Conservation (phyloP, 2,797 vertebrate genomes). For the Picus viridis region DNA sequence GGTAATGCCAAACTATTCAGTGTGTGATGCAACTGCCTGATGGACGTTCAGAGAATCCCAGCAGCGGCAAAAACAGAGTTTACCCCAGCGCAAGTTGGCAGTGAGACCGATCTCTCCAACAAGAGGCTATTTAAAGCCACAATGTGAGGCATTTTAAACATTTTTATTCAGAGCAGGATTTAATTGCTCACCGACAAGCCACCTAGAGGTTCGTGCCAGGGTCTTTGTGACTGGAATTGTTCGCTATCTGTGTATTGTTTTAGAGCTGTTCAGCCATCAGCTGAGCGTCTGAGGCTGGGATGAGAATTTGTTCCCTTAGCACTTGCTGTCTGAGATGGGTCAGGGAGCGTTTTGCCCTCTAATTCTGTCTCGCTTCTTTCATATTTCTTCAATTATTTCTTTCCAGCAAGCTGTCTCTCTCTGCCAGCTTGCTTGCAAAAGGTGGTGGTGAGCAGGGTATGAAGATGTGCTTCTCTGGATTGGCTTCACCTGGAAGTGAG, state of each 20-base stretch:
- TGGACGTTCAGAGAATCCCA: slow-evolving; percentile 69
- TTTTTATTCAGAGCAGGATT: slow-evolving; percentile 69
- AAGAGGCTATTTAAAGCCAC: slow-evolving; percentile 68
- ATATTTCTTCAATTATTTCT: neutral
- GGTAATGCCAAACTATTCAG: slow-evolving; percentile 77
- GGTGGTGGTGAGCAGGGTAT: neutral
- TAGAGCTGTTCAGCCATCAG: neutral
- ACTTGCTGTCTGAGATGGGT: neutral
- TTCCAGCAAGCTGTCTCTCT: neutral
- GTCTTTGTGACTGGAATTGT: slow-evolving; percentile 49
- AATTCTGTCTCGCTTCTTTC: neutral
- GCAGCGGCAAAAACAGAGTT: slow-evolving; percentile 59
- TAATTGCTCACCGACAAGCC: slow-evolving; percentile 63
- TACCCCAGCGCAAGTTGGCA: slow-evolving; percentile 50
- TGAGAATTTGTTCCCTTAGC: neutral
- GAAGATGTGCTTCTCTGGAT: neutral
- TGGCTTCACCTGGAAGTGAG: neutral
- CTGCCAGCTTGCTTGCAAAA: neutral
- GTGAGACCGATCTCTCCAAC: slow-evolving; percentile 32
- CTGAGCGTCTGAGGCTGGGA: neutral
- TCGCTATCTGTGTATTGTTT: slow-evolving; percentile 18
- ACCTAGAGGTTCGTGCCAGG: slow-evolving; percentile 57
- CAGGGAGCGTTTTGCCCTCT: neutral
- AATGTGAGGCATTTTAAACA: slow-evolving; percentile 74
- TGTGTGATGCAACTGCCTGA: slow-evolving; percentile 56